Base-by-base conservation (phyloP, 2,113 vertebrate genomes). In the Gasterosteus aculeatus region DNA sequence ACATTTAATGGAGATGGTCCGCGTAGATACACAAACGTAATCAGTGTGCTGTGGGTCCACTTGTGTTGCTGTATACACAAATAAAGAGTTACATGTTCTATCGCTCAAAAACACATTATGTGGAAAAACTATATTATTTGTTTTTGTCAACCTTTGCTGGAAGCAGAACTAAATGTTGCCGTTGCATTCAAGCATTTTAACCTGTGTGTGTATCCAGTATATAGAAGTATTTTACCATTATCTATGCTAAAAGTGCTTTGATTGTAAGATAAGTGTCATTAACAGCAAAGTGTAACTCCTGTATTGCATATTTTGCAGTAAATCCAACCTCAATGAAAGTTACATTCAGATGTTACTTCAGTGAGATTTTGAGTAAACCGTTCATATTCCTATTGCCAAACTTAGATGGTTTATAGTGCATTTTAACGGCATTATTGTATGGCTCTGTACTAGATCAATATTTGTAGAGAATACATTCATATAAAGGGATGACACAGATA, bases 21-120 rank as follows among this genome's bases (percentile, higher is more conserved):
- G 68, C 35, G 6, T 51, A 65, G 75, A 80, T 57, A 64, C 69
- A 85, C 58, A 67, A 44, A 49, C 41, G 61, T 35, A 60, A 51
- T 42, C 44, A 68, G 33, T 10, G 19, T 59, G 64, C 41, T 54
- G 11, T 35, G 26, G 41, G 4, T 46, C 56, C 56, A 70, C 58
- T 61, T 80, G 59, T 68, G 63, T 33, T 49, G 66, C 49, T 35
- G 57, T 42, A 29, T 8, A 47, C 22, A 38, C 12, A 68, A 38
- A 44, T 49, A 29, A 11, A 15, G 31, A 54, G 11, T 9, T 31
- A 2, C 11, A 16, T 22, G 26, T 58, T 31, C 33, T 42, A 38
- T 3, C 0, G 0, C 35, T 49, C 12, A 38, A 16, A 44, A 61
- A 44, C 8, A n/a, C 15, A 39, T 46, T 3, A 29, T 35, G 19